Percentiles rank a stretch among this genome's conserved stretches.
Evolutionary conservation across 2,797 vertebrate species (phyloP).

Genomic region (Eupleurogrammus muticus): DNA sequence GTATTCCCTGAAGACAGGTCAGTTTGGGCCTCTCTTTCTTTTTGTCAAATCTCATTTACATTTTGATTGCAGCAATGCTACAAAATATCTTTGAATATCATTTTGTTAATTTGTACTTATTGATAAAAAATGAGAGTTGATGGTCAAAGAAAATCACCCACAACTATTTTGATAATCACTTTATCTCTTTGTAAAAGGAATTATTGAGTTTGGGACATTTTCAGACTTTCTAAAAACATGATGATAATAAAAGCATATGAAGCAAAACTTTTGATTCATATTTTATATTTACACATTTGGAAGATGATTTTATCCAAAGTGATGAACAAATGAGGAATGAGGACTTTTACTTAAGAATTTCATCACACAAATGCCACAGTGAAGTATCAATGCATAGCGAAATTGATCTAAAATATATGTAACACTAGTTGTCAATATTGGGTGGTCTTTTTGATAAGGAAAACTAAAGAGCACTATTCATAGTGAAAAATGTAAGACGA

Average conservation of each 20-base stretch:
- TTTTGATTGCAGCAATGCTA: neutral
- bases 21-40: no score
- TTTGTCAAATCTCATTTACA: no score
- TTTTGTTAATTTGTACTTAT: conserved; percentile 1
- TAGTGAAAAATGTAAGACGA: neutral
- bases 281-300: no score
- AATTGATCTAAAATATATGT: neutral
- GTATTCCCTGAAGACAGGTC: neutral
- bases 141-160: no score
- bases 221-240: no score
- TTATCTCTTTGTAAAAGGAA: no score
- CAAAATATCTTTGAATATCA: neutral
- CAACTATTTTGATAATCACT: no score
- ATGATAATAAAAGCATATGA: no score
- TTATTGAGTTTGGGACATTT: no score
- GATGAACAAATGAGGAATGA: no score
- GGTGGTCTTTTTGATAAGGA: neutral
- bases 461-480: neutral
- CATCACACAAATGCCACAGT: neutral
- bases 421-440: neutral
- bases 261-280: no score
- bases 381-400: neutral
- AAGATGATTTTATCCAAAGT: no score
- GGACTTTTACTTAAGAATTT: neutral
- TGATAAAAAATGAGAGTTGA: neutral